Evolutionary conservation across 1,140 invertebrate species (phyloP).

Genomic region (Drosophila lacteicornis): DNA sequence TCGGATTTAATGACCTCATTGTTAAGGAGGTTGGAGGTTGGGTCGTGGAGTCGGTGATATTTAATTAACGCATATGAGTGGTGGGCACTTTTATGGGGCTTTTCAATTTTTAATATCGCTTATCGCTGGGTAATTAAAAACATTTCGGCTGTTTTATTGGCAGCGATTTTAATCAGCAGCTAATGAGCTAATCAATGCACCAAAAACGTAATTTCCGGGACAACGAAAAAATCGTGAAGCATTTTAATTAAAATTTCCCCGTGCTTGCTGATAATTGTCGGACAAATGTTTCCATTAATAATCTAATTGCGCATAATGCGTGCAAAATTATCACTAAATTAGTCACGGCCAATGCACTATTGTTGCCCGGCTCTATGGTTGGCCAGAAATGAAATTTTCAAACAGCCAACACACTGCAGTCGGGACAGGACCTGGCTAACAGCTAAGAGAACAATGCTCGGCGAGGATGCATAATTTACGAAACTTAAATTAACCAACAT

Average conservation of each 20-base stretch:
- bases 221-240: constrained; percentile 25
- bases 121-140: constrained; percentile 64
- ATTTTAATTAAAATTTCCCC: constrained; percentile 75
- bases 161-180: constrained; percentile 73
- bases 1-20: constrained; percentile 44
- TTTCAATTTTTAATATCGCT: constrained; percentile 61
- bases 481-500: constrained; percentile 84
- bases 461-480: constrained; percentile 65
- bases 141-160: constrained; percentile 62
- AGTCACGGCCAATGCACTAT: constrained; percentile 66
- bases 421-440: background rate
- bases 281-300: constrained; percentile 82
- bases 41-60: constrained; percentile 2
- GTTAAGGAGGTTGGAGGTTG: background rate
- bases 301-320: constrained; percentile 81
- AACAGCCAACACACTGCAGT: constrained; percentile 22
- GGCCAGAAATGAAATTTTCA: constrained; percentile 68
- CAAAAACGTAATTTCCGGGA: constrained; percentile 72
- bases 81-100: constrained; percentile 38
- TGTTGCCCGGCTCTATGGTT: constrained; percentile 14
- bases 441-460: constrained; percentile 37
- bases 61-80: constrained; percentile 45
- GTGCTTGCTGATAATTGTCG: constrained; percentile 68
- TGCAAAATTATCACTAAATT: constrained; percentile 81
- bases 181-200: constrained; percentile 77